These are phyloP conservation scores for Bothrops alternatus DNA, from an alignment of 2,797 vertebrate genomes.

Conservation along the genomic window DNA sequence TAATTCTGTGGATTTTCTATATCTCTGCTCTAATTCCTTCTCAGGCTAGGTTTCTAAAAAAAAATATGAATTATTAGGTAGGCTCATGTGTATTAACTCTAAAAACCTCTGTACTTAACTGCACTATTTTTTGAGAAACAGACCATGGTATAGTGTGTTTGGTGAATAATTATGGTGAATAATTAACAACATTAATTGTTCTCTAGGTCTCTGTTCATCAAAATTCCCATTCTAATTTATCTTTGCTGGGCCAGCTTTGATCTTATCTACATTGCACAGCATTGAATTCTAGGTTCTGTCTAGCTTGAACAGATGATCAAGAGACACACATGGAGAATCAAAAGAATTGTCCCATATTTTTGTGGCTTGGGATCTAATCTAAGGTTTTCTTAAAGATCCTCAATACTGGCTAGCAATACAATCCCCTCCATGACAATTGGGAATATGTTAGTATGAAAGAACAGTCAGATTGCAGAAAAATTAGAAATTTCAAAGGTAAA, in stretches of 20 bases:
- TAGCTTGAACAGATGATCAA: neutral
- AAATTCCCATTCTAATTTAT: neutral
- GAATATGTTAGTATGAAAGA: neutral
- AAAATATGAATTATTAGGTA: neutral
- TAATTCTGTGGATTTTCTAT: neutral
- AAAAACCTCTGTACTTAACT: neutral
- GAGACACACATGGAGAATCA: neutral
- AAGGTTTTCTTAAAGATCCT: neutral
- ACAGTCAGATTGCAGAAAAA: neutral
- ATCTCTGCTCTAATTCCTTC: neutral
- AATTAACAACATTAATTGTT: neutral
- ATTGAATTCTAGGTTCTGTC: neutral
- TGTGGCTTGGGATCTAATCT: neutral
- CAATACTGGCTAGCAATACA: neutral
- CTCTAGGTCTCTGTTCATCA: neutral
- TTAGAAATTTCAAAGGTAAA: neutral
- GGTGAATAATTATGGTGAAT: neutral
- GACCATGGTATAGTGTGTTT: neutral
- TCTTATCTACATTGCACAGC: constrained; percentile 5
- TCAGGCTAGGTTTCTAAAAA: neutral
- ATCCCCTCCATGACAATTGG: neutral
- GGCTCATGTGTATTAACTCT: neutral
- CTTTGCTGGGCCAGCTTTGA: neutral
- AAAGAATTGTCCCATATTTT: neutral
- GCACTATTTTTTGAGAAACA: constrained; percentile 11